Conservation (phyloP, 2,113 vertebrate genomes). For the Puffinus mauretanicus region DNA sequence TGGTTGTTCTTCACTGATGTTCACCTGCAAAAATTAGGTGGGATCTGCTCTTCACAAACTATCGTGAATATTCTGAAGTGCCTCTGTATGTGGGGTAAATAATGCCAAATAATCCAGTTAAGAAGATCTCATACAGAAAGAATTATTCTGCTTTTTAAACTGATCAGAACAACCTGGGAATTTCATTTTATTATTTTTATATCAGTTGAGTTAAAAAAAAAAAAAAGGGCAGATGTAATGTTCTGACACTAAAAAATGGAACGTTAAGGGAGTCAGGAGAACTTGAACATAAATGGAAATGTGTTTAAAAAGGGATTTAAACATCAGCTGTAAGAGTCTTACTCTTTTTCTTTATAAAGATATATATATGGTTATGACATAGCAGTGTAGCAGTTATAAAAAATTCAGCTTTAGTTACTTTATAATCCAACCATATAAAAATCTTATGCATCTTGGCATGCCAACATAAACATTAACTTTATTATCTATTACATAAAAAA, state of each 20-base stretch:
- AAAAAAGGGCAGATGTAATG: background rate
- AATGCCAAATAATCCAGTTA: background rate
- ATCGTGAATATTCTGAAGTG: background rate
- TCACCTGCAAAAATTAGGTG: background rate
- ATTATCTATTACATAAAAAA: background rate
- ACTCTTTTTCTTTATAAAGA: background rate
- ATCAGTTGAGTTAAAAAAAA: background rate
- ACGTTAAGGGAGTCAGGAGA: background rate
- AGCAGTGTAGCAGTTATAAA: background rate
- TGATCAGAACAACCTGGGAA: background rate
- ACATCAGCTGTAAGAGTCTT: background rate
- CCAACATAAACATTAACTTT: background rate
- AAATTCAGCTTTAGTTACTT: background rate
- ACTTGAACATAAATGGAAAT: background rate
- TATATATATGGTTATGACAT: background rate
- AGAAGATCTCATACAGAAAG: background rate
- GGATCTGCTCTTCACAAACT: background rate
- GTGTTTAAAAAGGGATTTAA: background rate
- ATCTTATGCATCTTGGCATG: background rate
- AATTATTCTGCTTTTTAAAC: background rate
- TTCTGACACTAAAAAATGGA: background rate
- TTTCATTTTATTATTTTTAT: background rate
- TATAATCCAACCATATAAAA: background rate
- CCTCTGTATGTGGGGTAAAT: background rate
- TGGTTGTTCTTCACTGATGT: background rate